Conservation (phyloP, 2,113 vertebrate species). For the Chaetodon trifascialis region DNA sequence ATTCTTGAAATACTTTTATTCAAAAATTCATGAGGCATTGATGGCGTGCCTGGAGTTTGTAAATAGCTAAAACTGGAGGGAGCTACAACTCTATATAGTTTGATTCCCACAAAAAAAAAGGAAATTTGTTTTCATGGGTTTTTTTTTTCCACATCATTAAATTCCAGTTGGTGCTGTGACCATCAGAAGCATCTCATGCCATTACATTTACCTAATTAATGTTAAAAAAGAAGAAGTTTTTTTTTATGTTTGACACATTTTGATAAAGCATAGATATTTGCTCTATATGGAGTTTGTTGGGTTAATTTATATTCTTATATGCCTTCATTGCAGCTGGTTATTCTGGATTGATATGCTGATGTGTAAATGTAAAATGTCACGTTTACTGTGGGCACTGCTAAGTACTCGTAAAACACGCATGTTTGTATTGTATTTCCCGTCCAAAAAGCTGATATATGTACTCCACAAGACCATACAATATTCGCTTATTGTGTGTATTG, state of each 20-base stretch:
- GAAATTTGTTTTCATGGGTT: slow-evolving; percentile 35
- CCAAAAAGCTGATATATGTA: slow-evolving; percentile 66
- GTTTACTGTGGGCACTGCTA: slow-evolving; percentile 74
- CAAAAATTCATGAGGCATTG: slow-evolving; percentile 76
- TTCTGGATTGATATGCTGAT: slow-evolving; percentile 75
- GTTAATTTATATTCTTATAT: slow-evolving; percentile 71
- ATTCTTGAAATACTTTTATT: slow-evolving; percentile 70
- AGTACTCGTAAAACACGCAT: slow-evolving; percentile 76
- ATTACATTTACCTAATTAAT: slow-evolving; percentile 51
- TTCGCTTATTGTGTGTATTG: slow-evolving; percentile 74
- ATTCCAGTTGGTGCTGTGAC: slow-evolving; percentile 76
- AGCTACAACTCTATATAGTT: slow-evolving; percentile 67
- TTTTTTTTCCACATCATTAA: slow-evolving; percentile 52
- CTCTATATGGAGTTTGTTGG: slow-evolving; percentile 61
- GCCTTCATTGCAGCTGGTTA: slow-evolving; percentile 67
- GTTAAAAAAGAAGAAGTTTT: slow-evolving; percentile 10
- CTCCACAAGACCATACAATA: slow-evolving; percentile 67
- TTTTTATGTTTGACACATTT: slow-evolving; percentile 72
- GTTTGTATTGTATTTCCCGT: slow-evolving; percentile 74
- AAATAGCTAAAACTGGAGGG: slow-evolving; percentile 74
- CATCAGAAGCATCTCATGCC: slow-evolving; percentile 61
- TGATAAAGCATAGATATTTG: slow-evolving; percentile 70
- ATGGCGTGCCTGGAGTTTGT: slow-evolving; percentile 73
- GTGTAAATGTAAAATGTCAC: slow-evolving; percentile 79
- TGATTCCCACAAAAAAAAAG: slow-evolving; percentile 36